phyloP scores from a whole-genome alignment of 2,797 vertebrate species.

The Sebastes taczanowskii region DNA sequence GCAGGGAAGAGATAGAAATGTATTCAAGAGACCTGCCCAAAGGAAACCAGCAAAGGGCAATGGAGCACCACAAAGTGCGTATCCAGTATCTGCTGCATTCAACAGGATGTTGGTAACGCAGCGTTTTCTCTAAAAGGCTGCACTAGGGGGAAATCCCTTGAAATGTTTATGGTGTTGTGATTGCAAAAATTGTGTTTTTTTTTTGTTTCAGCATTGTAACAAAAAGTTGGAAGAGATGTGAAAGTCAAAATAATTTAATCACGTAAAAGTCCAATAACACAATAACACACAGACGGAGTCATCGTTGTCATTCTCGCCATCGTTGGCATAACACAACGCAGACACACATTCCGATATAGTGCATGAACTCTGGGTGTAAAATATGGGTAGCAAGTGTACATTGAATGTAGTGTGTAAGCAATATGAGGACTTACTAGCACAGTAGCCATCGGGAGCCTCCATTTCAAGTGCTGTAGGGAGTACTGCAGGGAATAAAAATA shows the following conservation, averaged over 20 bases:
- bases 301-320: neutral
- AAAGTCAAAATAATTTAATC: neutral
- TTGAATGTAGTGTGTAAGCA: neutral
- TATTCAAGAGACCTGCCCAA: slow-evolving; percentile 62
- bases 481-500: slow-evolving; percentile 78
- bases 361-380: neutral
- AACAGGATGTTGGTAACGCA: slow-evolving; percentile 74
- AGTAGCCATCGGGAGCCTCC: slow-evolving; percentile 75
- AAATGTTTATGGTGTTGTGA: slow-evolving; percentile 54
- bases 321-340: neutral
- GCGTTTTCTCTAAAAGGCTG: slow-evolving; percentile 63
- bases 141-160: slow-evolving; percentile 72
- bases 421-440: slow-evolving; percentile 78
- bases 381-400: neutral
- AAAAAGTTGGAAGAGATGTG: neutral
- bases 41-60: slow-evolving; percentile 78
- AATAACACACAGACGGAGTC: neutral
- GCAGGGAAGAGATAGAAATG: slow-evolving; percentile 7
- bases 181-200: slow-evolving; percentile 17
- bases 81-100: slow-evolving; percentile 72
- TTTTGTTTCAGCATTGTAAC: neutral
- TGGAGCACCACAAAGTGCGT: slow-evolving; percentile 69
- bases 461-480: slow-evolving; percentile 86
- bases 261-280: neutral
- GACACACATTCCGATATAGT: neutral